Percentiles rank a stretch among this genome's conserved stretches.
Conservation (phyloP, 2,888 invertebrate genomes). For the Timandra comae region DNA sequence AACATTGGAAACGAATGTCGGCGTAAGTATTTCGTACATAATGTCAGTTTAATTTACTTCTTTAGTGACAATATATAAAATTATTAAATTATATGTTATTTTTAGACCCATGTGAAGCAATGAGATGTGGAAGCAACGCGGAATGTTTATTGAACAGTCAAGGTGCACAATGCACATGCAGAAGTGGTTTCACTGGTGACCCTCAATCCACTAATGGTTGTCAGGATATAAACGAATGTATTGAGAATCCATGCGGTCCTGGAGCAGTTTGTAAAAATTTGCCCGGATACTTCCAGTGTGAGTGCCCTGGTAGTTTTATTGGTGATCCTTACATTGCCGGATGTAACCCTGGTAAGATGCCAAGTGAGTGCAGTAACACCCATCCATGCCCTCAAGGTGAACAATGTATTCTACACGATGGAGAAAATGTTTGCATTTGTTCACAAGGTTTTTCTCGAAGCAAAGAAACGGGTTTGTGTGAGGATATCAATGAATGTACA, state of each 20-base stretch:
- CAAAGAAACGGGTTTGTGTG: constrained; percentile 83
- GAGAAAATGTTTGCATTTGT: constrained; percentile 91
- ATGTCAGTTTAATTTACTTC: constrained; percentile 1
- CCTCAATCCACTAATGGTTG: constrained; percentile 82
- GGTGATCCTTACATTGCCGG: constrained; percentile 89
- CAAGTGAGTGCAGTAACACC: constrained; percentile 82
- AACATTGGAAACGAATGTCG: constrained; percentile 94
- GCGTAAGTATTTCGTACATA: too few relatives aligned
- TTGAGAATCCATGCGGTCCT: constrained; percentile 84
- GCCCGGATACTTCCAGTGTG: constrained; percentile 90
- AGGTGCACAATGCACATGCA: constrained; percentile 89
- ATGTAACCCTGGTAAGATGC: constrained; percentile 80
- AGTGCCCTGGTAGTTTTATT: constrained; percentile 88
- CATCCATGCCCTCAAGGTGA: constrained; percentile 91
- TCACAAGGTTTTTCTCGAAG: constrained; percentile 91
- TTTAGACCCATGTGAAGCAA: constrained; percentile 92
- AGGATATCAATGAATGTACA: constrained; percentile 91
- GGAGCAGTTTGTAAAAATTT: constrained; percentile 94
- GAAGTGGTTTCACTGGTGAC: constrained; percentile 86
- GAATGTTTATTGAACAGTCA: constrained; percentile 91
- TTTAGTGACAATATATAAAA: not conserved
- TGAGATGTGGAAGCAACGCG: constrained; percentile 90
- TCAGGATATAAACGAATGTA: constrained; percentile 93
- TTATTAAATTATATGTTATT: too few relatives aligned
- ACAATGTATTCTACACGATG: constrained; percentile 88